Conservation (phyloP, 2,113 vertebrate species). For the Cygnus atratus region DNA sequence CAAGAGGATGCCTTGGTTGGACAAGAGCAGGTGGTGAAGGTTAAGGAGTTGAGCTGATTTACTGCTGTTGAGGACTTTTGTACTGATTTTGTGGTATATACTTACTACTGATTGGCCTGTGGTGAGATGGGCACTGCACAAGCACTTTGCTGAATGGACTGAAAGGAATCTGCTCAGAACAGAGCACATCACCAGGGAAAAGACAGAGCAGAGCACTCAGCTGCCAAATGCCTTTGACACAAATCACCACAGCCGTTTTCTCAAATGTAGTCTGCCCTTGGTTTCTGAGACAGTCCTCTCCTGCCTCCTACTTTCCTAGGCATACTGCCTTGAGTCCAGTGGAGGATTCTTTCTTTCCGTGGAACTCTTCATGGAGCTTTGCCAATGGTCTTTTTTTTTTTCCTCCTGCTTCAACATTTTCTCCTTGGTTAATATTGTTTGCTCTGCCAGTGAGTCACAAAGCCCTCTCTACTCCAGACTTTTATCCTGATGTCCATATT, state of each 20-base stretch:
- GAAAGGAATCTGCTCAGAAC: neutral
- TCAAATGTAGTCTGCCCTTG: neutral
- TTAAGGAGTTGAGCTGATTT: neutral
- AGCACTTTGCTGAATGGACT: neutral
- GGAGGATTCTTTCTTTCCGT: neutral
- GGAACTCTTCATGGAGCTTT: neutral
- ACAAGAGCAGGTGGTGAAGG: neutral
- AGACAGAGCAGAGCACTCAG: neutral
- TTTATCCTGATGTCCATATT: neutral
- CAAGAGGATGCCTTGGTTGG: neutral
- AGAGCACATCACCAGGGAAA: neutral
- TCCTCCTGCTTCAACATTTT: neutral
- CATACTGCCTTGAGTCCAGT: neutral
- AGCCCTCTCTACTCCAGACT: neutral
- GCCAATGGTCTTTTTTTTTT: neutral
- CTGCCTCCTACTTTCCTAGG: neutral
- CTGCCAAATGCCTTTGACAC: neutral
- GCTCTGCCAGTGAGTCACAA: neutral
- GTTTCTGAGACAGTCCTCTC: neutral
- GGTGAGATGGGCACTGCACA: neutral
- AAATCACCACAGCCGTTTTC: neutral
- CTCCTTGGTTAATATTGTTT: neutral
- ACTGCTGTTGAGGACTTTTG: neutral
- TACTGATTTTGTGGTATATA: neutral
- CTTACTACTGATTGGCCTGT: fast-evolving